phyloP scores from a whole-genome alignment of 30 jellyfish, hydroid and myxozoan species.

The Clytia hemisphaerica region DNA sequence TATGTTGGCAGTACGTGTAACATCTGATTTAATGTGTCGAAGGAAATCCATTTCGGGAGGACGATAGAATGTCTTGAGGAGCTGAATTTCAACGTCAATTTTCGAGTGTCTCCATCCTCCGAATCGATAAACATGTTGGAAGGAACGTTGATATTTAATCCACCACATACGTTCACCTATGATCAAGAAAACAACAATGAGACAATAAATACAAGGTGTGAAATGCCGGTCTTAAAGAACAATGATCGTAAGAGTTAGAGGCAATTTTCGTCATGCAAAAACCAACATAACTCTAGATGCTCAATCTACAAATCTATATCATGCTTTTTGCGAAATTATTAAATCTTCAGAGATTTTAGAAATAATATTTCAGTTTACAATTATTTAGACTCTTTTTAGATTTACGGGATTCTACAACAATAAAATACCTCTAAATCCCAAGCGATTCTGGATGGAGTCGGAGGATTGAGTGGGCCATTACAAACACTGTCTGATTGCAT shows the following conservation, averaged over 20 bases:
- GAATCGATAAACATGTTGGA: constrained; percentile 52
- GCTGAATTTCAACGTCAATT: constrained; percentile 35
- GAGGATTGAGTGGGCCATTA: constrained; percentile 58
- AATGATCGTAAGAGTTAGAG: too few species aligned
- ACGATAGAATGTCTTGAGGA: constrained; percentile 9
- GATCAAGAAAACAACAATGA: too few species aligned
- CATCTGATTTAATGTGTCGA: constrained; percentile 45
- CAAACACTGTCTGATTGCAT: constrained; percentile 34
- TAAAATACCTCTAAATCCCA: constrained; percentile 48
- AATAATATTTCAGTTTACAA: too few species aligned
- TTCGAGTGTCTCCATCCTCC: constrained; percentile 91
- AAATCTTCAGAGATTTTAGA: too few species aligned
- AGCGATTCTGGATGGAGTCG: constrained; percentile 30
- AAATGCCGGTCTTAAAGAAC: too few species aligned
- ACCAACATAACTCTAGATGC: too few species aligned
- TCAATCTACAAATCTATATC: too few species aligned
- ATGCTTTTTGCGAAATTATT: too few species aligned
- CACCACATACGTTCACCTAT: constrained; percentile 64
- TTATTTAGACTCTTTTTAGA: too few species aligned
- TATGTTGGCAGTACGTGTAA: constrained; percentile 42
- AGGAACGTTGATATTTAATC: constrained; percentile 51
- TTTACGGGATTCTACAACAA: too few species aligned
- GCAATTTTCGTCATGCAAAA: too few species aligned
- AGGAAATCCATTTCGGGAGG: constrained; percentile 56
- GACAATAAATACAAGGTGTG: too few species aligned